Conservation (phyloP, 92 coral and sea anemone species). For the Siderastrea siderea region DNA sequence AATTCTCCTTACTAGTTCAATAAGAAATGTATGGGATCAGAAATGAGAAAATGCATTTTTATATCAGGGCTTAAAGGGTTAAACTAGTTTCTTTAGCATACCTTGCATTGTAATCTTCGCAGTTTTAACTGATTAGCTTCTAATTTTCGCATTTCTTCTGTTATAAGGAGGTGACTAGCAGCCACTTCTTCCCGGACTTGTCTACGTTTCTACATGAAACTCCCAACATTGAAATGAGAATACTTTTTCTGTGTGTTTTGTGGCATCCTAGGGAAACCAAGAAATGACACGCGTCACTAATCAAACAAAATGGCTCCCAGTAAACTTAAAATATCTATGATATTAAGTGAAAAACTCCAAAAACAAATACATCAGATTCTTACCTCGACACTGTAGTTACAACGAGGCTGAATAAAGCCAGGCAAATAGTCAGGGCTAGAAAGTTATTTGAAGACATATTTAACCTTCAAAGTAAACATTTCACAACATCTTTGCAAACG, state of each 20-base stretch:
- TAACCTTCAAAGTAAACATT: slow-evolving; percentile 1
- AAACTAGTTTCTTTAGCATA: slow-evolving; percentile 31
- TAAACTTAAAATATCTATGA: slow-evolving; percentile 33
- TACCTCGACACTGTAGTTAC: slow-evolving; percentile 18
- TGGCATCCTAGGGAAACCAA: slow-evolving; percentile 52
- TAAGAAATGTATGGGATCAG: no score
- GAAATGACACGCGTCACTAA: slow-evolving; percentile 24
- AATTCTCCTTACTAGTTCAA: no score
- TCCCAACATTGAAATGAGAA: slow-evolving; percentile 49
- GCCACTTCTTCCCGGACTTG: slow-evolving; percentile 45
- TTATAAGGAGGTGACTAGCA: slow-evolving; percentile 14
- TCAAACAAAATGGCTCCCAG: slow-evolving; percentile 14
- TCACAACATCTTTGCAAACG: neutral
- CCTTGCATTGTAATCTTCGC: slow-evolving; percentile 44
- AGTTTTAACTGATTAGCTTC: slow-evolving; percentile 48
- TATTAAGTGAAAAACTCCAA: slow-evolving; percentile 14
- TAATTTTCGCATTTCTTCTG: slow-evolving; percentile 15
- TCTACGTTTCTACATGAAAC: slow-evolving; percentile 39
- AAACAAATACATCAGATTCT: slow-evolving; percentile 53
- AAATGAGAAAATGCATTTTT: no score
- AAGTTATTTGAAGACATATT: slow-evolving; percentile 35
- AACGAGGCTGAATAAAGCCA: slow-evolving; percentile 8
- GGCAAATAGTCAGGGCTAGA: slow-evolving; percentile 4
- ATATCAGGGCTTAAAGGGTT: no score
- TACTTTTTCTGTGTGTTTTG: slow-evolving; percentile 18